These are phyloP conservation scores for Vidua macroura DNA, from an alignment of 2,113 vertebrate species.

Conservation along the genomic window DNA sequence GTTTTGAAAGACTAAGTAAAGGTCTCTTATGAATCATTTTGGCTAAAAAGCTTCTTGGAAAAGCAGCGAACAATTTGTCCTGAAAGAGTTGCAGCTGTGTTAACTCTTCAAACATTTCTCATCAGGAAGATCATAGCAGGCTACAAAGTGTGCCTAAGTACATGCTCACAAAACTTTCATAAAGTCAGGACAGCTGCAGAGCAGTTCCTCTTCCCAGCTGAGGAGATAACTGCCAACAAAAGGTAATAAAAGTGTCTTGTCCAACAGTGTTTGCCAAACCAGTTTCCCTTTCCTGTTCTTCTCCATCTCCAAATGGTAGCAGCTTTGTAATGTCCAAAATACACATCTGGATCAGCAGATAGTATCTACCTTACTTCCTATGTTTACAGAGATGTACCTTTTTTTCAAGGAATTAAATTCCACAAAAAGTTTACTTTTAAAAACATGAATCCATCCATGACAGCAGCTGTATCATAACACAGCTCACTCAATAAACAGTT, in stretches of 20 bases:
- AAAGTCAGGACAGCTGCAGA: not conserved
- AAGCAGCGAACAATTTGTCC: not conserved
- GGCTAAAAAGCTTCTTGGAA: not conserved
- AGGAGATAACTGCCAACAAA: not conserved
- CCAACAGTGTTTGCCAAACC: not conserved
- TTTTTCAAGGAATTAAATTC: not conserved
- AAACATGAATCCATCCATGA: not conserved
- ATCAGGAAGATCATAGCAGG: not conserved
- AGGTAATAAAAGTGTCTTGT: not conserved
- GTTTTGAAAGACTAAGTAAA: not conserved
- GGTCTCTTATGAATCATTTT: not conserved
- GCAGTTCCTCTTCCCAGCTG: not conserved
- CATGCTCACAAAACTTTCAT: not conserved
- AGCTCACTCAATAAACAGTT: not conserved
- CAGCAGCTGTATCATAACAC: not conserved
- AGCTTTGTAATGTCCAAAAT: not conserved
- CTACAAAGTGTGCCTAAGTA: not conserved
- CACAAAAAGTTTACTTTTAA: not conserved
- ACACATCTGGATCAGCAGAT: accelerated
- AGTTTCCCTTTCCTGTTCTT: not conserved
- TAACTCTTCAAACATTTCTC: not conserved
- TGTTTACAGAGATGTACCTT: not conserved
- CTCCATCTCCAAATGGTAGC: not conserved
- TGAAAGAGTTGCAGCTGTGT: not conserved
- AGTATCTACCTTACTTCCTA: accelerated